These are phyloP conservation scores for Chaetogeoica ovagalla DNA, from an alignment of 2,888 invertebrate species.

Conservation along the genomic window DNA sequence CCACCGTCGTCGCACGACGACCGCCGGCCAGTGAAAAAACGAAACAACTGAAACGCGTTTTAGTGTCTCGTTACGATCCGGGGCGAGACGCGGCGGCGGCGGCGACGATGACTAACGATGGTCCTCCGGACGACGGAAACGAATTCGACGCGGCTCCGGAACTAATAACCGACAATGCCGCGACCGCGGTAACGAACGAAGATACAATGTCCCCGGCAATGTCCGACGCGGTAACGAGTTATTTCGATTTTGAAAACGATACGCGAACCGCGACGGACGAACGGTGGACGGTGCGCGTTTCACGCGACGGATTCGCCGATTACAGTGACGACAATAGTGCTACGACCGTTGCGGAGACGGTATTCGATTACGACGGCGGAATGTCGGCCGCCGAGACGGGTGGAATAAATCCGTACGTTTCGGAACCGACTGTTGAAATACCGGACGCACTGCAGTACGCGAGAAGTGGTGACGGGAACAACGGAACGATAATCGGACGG, in stretches of 20 bases:
- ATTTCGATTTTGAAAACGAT: not conserved
- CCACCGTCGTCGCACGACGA: no score
- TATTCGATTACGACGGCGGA: not conserved
- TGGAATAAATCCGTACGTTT: no score
- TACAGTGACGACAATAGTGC: not conserved
- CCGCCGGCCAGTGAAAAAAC: not conserved
- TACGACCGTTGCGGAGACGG: not conserved
- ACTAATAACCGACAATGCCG: not conserved
- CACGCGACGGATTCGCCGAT: not conserved
- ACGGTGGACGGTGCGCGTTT: not conserved
- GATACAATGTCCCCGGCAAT: constrained; percentile 23
- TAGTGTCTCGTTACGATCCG: not conserved
- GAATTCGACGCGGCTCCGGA: not conserved
- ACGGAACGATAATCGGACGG: no score
- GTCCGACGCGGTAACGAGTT: constrained; percentile 16
- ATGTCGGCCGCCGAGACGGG: no score
- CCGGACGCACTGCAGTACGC: no score
- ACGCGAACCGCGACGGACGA: not conserved
- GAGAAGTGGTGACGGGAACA: no score
- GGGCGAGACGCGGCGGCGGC: not conserved
- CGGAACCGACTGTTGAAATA: no score
- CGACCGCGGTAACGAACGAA: not conserved
- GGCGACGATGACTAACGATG: not conserved
- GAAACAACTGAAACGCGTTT: not conserved
- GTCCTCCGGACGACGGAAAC: not conserved